Conservation (phyloP, 2,113 vertebrate species). For the Pionites leucogaster region DNA sequence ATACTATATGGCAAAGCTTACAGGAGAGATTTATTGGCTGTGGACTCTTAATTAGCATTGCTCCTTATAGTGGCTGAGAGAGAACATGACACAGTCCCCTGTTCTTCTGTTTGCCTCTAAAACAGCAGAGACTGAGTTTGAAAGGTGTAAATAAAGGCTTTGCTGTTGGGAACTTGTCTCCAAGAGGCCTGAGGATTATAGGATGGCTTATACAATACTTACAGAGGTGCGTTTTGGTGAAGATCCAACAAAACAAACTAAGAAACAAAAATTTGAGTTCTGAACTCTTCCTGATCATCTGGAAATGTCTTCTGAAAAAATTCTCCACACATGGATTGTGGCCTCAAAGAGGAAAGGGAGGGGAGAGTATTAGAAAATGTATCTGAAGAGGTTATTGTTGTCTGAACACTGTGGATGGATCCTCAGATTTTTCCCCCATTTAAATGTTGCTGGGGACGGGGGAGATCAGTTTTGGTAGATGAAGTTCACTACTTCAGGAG, state of each 20-base stretch:
- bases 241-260: not conserved
- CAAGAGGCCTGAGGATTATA: not conserved
- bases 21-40: not conserved
- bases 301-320: not conserved
- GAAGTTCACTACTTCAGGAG: not conserved
- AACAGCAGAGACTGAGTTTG: not conserved
- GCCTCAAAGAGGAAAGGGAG: not conserved
- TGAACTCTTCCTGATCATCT: not conserved
- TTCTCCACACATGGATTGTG: not conserved
- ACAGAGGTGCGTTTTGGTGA: not conserved
- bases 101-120: not conserved
- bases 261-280: not conserved
- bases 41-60: not conserved
- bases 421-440: not conserved
- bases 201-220: not conserved
- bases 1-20: not conserved
- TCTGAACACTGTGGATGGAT: not conserved
- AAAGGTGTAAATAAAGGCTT: not conserved
- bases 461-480: not conserved
- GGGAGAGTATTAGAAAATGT: not conserved
- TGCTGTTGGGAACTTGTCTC: not conserved
- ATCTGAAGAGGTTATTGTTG: not conserved
- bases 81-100: not conserved
- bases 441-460: not conserved
- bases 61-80: not conserved